Percentiles rank a stretch among this genome's conserved stretches.
Evolutionary conservation across 2,888 invertebrate genomes (phyloP).

Genomic region (Agonopterix heracliana): DNA sequence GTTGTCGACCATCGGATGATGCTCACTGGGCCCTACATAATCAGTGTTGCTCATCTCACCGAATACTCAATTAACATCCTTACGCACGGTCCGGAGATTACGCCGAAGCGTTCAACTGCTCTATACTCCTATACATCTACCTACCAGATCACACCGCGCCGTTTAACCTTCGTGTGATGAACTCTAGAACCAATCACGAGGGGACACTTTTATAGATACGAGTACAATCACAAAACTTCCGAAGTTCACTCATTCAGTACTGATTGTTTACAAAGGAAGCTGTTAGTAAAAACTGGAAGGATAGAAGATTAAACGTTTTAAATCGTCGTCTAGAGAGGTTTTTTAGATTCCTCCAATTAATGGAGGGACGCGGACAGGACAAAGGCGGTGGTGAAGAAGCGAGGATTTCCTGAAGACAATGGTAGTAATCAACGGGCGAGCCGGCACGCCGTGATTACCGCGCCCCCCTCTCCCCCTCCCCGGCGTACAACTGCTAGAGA

Average conservation of each 20-base stretch:
- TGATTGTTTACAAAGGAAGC: neutral
- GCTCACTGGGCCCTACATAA: constrained; percentile 36
- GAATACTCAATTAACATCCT: constrained; percentile 56
- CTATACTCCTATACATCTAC: constrained; percentile 17
- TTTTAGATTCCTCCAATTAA: constrained; percentile 14
- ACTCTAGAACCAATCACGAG: constrained; percentile 36
- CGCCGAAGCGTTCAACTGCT: constrained; percentile 15
- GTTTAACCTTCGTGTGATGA: constrained; percentile 38
- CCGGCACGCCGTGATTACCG: constrained; percentile 38
- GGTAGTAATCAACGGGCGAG: constrained; percentile 50
- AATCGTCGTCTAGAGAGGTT: constrained; percentile 6
- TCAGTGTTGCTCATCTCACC: constrained; percentile 39
- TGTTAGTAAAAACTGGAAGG: constrained; percentile 1
- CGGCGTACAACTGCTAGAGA: constrained; percentile 26
- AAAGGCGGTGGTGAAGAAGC: constrained; percentile 47
- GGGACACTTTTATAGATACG: constrained; percentile 40
- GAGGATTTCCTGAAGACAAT: constrained; percentile 58
- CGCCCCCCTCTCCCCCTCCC: constrained; percentile 8
- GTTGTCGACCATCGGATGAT: neutral
- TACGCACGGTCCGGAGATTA: constrained; percentile 50
- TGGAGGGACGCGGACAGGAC: constrained; percentile 35
- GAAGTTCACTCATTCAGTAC: neutral
- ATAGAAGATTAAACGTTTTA: constrained; percentile 22
- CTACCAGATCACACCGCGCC: constrained; percentile 39
- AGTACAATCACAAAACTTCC: constrained; percentile 42